Percentiles rank a stretch among this genome's conserved stretches.
Conservation (phyloP, 2,888 invertebrate species). For the Isoperla grammatica region DNA sequence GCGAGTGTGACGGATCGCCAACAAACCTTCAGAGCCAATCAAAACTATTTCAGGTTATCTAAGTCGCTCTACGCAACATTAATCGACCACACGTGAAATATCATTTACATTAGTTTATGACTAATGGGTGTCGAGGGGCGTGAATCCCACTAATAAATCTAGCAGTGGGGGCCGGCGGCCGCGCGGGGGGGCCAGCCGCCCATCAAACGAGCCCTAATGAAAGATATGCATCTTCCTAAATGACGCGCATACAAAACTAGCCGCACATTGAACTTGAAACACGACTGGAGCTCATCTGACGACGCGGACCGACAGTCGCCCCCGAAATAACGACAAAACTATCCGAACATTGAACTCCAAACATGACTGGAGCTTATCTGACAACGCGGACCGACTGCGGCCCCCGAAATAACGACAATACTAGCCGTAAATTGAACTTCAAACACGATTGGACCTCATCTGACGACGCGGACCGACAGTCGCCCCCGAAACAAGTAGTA, state of each 20-base stretch:
- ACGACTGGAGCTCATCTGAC: too few relatives aligned
- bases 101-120: conserved; percentile 45
- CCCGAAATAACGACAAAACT: conserved; percentile 13
- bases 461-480: too few relatives aligned
- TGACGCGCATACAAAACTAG: conserved; percentile 12
- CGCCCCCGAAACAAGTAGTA: conserved; percentile 18
- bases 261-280: neutral
- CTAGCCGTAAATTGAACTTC: neutral
- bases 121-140: conserved; percentile 31
- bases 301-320: too few relatives aligned
- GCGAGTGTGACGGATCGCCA: too few relatives aligned
- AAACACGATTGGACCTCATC: too few relatives aligned
- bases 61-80: neutral
- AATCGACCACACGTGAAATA: conserved; percentile 25
- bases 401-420: conserved; percentile 16
- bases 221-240: conserved; percentile 25
- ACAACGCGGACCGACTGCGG: too few relatives aligned
- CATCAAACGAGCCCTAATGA: conserved; percentile 21
- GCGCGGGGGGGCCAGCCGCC: neutral
- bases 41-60: too few relatives aligned
- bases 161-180: conserved; percentile 25
- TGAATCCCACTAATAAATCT: conserved; percentile 27
- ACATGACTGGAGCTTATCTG: too few relatives aligned
- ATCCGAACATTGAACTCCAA: neutral
- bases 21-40: too few relatives aligned